Evolutionary conservation across 2,797 vertebrate species (phyloP).

Genomic region (Psittacula derbiana): DNA sequence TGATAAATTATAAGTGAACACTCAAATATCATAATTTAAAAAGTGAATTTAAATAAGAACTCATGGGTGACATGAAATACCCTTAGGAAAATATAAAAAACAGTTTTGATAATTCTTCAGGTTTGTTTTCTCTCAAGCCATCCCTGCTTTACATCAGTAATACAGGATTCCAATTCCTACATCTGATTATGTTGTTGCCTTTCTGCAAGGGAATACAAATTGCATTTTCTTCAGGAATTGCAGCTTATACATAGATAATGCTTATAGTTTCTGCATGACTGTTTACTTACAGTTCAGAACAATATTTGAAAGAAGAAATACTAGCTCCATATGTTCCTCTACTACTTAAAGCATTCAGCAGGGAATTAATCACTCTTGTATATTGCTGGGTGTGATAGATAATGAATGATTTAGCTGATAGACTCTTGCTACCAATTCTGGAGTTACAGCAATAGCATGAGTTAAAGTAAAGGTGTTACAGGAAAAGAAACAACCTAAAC

Average conservation of each 20-base stretch:
- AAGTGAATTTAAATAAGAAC: not conserved
- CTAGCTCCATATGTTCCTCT: not conserved
- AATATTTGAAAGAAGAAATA: constrained; percentile 17
- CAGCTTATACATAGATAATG: not conserved
- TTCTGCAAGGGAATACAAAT: not conserved
- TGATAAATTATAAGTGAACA: constrained; percentile 45
- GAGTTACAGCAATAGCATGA: not conserved
- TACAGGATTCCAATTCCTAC: not conserved
- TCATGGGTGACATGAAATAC: not conserved
- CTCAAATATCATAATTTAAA: constrained; percentile 31
- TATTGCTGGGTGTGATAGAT: not conserved
- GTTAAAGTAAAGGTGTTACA: not conserved
- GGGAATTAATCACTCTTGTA: not conserved
- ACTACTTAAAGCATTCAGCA: not conserved
- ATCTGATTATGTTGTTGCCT: not conserved
- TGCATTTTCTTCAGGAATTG: not conserved
- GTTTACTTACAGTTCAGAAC: constrained; percentile 3
- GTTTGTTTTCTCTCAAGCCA: not conserved
- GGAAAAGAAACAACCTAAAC: not conserved
- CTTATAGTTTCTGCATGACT: not conserved
- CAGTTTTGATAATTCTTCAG: not conserved
- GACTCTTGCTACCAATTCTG: not conserved
- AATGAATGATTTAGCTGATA: not conserved
- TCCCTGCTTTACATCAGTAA: not conserved
- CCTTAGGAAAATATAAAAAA: constrained; percentile 3